Percentiles rank a stretch among this genome's conserved stretches.
These are phyloP conservation scores for Perca flavescens DNA, from an alignment of 2,113 vertebrate genomes.

Conservation along the genomic window DNA sequence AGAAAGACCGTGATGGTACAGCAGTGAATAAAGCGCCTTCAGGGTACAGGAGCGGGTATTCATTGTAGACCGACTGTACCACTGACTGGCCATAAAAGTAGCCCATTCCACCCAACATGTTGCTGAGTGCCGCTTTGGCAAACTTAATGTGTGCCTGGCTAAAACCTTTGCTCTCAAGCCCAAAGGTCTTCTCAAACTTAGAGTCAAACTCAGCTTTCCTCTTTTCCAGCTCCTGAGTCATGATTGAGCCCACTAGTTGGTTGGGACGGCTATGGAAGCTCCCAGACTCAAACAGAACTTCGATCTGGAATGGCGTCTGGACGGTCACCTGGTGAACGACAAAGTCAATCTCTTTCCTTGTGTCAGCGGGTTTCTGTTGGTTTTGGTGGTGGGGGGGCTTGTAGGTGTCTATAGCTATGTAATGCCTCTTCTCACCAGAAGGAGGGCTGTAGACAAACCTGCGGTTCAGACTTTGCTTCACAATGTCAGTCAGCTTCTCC, in stretches of 20 bases:
- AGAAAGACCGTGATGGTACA: constrained; percentile 95
- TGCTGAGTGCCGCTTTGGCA: constrained; percentile 90
- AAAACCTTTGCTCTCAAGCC: constrained; percentile 86
- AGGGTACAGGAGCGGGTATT: constrained; percentile 81
- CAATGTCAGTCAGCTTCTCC: constrained; percentile 90
- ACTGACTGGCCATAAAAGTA: constrained; percentile 93
- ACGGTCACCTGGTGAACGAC: constrained; percentile 94
- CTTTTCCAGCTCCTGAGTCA: constrained; percentile 84
- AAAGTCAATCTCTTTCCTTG: constrained; percentile 83
- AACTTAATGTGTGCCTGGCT: constrained; percentile 83
- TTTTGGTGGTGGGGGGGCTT: constrained; percentile 80
- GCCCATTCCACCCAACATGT: constrained; percentile 93
- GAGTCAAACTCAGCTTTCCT: constrained; percentile 80
- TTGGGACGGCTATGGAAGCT: constrained; percentile 81
- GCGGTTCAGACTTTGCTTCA: constrained; percentile 87
- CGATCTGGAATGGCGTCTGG: constrained; percentile 87
- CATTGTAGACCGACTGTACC: constrained; percentile 84
- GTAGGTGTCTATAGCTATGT: constrained; percentile 84
- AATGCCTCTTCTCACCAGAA: constrained; percentile 84
- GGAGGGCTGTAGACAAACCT: constrained; percentile 86
- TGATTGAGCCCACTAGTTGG: constrained; percentile 81
- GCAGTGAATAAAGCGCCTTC: constrained; percentile 88
- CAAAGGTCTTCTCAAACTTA: constrained; percentile 89
- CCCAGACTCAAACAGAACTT: constrained; percentile 92
- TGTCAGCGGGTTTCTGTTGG: constrained; percentile 77